Base-by-base conservation (phyloP, 1,140 invertebrate species). In the Diabrotica undecimpunctata region DNA sequence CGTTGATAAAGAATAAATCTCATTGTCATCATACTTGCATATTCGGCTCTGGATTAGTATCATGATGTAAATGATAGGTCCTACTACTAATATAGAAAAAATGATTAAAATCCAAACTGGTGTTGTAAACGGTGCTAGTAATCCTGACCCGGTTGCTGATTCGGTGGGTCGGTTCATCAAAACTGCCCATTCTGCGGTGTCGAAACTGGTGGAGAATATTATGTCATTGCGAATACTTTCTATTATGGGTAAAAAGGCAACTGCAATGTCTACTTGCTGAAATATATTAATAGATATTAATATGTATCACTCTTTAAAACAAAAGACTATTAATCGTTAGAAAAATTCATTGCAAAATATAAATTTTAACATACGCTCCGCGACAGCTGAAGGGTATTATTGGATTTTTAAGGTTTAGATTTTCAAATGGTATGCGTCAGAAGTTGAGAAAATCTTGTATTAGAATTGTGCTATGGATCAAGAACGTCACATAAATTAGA, bases 71-170 rank as follows among this genome's bases (percentile, higher is more conserved):
- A 93, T 90, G 13, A 90, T 83, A 0, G 92, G 93, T 0, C 91
- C 92, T 53, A 93, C 88, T 0, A 85, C 79, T 12, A 91, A 68
- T 2, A 93, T 79, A 0, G 90, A 87, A 0, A 87, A 80, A 4
- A 94, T 76, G 67, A 93, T 91, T 10, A 92, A 75, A 9, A 87
- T 77, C 93, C 93, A 95, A 1, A 95, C 93, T 59, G 85, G 82
- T 7, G 78, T 80, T 53, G 87, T 86, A 71, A 94, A 94, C 0
- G 92, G 92, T 8, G 91, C 91, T 25, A 93, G 75, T 6, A 95
- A 80, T 37, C 92, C 92, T 0, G 91, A 90, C 0, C 92, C 91
- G n/a, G 88, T 86, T 0, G 91, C 90, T 0, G 91, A 93, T 73
- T 89, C 89, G 56, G 83, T 81, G 0, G 93, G 93, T 62, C 92